Conservation (phyloP, 2,797 vertebrate genomes). For the Cirrhinus mrigala region DNA sequence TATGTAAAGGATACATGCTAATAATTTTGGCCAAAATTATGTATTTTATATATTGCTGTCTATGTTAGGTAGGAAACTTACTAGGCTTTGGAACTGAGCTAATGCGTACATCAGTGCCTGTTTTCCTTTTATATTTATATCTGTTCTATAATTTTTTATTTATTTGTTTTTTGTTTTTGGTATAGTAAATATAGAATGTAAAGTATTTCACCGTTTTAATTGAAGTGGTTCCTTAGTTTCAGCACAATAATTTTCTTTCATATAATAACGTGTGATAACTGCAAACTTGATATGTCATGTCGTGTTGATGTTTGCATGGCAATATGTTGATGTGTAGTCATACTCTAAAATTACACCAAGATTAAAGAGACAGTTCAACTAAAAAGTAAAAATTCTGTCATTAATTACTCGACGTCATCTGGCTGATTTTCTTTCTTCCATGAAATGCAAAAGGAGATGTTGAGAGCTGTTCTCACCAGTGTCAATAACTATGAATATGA, state of each 20-base stretch:
- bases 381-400: not conserved
- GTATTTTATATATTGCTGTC: not conserved
- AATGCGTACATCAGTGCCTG: not conserved
- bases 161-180: not conserved
- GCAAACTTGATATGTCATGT: constrained; percentile 5
- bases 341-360: constrained; percentile 58
- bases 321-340: constrained; percentile 34
- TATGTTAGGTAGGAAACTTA: not conserved
- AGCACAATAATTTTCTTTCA: not conserved
- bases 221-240: not conserved
- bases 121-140: constrained; percentile 12
- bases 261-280: constrained; percentile 31
- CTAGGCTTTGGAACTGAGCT: constrained; percentile 21
- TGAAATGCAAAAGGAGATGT: not conserved
- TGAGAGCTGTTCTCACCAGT: not conserved
- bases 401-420: not conserved
- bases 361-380: not conserved
- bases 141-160: not conserved
- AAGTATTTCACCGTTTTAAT: constrained; percentile 2
- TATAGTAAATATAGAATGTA: constrained; percentile 41
- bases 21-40: not conserved
- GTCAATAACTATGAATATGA: not conserved
- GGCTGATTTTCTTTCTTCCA: not conserved
- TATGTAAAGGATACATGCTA: not conserved
- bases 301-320: constrained; percentile 48